Base-by-base conservation (phyloP, 1,140 invertebrate species). In the Dendroctonus valens region DNA sequence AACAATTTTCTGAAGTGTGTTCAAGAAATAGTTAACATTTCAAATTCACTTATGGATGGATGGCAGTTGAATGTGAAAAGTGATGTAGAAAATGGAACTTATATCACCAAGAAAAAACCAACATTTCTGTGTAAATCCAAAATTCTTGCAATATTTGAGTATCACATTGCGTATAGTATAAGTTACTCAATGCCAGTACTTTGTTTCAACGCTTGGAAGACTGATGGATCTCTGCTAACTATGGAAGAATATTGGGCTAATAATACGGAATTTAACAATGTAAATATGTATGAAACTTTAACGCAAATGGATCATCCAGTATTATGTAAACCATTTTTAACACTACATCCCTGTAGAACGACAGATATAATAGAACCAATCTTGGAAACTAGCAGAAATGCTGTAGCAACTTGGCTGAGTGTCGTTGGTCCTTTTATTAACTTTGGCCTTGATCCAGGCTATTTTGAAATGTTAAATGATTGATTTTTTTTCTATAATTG, bases 161-260 rank as follows among this genome's bases (percentile, higher is more conserved):
- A 81, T 63, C 79, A 81, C 62, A 67, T 81, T 44, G 75, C 77
- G 0, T 81, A 77, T 58, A 77, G 77, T 65, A 63, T 79, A 15
- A 80, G 78, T 44, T 81, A 81, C 67, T 74, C 78, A 62, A 79
- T 81, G 6, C 80, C 80, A 5, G 73, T 80, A 65, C 66, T 81
- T 6, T 80, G 78, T 61, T 78, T 81, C 46, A 78, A 77, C 49
- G 72, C 75, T 3, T 77, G 79, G 61, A 75, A 74, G 69, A 73
- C 71, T 70, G 72, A 73, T 68, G 73, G 73, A 37, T 57, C 65
- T 44, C 9, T 65, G 3, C 40, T 75, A 15, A 51, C 68, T 11
- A 41, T 73, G 49, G 73, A 75, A 59, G 72, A 75, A 60, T 73
- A 71, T 64, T 75, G 73, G 72, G 41, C 59, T 40, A 58, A 26